phyloP scores from a whole-genome alignment of 2,888 invertebrate genomes.

The Megamerina dolium region DNA sequence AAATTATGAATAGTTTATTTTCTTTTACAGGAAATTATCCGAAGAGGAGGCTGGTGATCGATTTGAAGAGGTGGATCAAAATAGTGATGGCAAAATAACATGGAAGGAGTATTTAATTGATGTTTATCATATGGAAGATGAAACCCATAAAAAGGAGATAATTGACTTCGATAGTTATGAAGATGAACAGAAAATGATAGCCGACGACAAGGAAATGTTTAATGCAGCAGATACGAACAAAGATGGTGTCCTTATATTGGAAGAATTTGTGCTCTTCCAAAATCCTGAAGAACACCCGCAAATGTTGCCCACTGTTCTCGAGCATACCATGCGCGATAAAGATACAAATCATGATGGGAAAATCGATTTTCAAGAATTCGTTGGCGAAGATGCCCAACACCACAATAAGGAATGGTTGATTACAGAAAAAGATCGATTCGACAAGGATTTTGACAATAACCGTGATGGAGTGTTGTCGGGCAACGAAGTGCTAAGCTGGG shows the following conservation, averaged over 20 bases:
- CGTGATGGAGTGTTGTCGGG: constrained; percentile 72
- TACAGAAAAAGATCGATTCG: constrained; percentile 75
- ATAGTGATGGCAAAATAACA: constrained; percentile 73
- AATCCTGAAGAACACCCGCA: constrained; percentile 89
- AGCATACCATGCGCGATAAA: constrained; percentile 79
- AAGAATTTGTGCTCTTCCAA: constrained; percentile 83
- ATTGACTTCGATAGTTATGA: constrained; percentile 52
- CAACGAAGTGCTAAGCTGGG: constrained; percentile 81
- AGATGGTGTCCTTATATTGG: constrained; percentile 66
- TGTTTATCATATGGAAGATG: constrained; percentile 72
- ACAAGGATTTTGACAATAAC: constrained; percentile 77
- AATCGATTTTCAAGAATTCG: constrained; percentile 65
- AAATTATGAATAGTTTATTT: too few relatives aligned
- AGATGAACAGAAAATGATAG: constrained; percentile 57
- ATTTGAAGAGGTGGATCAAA: constrained; percentile 76
- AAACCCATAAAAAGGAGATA: constrained; percentile 47
- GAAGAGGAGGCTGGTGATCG: constrained; percentile 83
- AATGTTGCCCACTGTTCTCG: constrained; percentile 74
- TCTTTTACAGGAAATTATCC: constrained; percentile 66
- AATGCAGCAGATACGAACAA: constrained; percentile 74
- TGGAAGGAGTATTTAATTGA: constrained; percentile 90
- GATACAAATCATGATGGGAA: constrained; percentile 78
- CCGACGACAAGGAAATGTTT: constrained; percentile 83
- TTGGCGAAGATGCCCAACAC: constrained; percentile 52
- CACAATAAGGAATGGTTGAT: constrained; percentile 69